Conservation (phyloP, 1,140 invertebrate species). For the Hyphantria cunea region DNA sequence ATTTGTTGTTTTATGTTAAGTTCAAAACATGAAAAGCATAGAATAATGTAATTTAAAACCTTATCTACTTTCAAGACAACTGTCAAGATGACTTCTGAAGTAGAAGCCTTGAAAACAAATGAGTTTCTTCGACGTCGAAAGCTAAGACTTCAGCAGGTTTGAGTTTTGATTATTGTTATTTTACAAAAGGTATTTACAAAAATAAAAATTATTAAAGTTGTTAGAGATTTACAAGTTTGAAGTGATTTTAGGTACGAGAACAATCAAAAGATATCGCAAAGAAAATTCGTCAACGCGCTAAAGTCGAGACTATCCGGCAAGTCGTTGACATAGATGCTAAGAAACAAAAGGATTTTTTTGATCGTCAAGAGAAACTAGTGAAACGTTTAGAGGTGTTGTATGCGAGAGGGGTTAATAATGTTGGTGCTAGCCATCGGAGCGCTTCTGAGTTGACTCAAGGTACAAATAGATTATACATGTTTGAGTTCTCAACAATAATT, state of each 20-base stretch:
- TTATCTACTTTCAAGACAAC: slow-evolving; percentile 11
- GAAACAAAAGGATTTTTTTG: slow-evolving; percentile 65
- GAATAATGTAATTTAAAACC: slow-evolving; percentile 22
- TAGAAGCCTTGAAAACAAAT: slow-evolving; percentile 71
- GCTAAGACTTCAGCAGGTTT: slow-evolving; percentile 76
- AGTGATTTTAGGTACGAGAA: slow-evolving; percentile 70
- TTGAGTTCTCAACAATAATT: too few relatives aligned
- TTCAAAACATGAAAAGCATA: too few relatives aligned
- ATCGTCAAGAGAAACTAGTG: slow-evolving; percentile 64
- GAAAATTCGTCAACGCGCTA: slow-evolving; percentile 72
- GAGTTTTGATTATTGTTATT: slow-evolving; percentile 35
- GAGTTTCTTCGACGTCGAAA: slow-evolving; percentile 74
- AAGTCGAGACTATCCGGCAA: slow-evolving; percentile 65
- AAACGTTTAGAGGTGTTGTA: slow-evolving; percentile 65
- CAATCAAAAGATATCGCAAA: slow-evolving; percentile 80
- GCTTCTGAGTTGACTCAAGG: slow-evolving; percentile 53
- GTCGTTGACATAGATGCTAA: slow-evolving; percentile 51
- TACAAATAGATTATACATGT: too few relatives aligned
- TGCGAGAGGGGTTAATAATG: slow-evolving; percentile 59
- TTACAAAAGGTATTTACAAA: not conserved
- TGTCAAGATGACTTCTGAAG: slow-evolving; percentile 68
- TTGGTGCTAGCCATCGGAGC: slow-evolving; percentile 65
- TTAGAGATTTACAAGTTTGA: not conserved
- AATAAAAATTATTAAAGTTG: slow-evolving; percentile 11
- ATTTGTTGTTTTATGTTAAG: too few relatives aligned